Evolutionary conservation across 1,140 invertebrate species (phyloP).

Genomic region (Ganaspis sp.): DNA sequence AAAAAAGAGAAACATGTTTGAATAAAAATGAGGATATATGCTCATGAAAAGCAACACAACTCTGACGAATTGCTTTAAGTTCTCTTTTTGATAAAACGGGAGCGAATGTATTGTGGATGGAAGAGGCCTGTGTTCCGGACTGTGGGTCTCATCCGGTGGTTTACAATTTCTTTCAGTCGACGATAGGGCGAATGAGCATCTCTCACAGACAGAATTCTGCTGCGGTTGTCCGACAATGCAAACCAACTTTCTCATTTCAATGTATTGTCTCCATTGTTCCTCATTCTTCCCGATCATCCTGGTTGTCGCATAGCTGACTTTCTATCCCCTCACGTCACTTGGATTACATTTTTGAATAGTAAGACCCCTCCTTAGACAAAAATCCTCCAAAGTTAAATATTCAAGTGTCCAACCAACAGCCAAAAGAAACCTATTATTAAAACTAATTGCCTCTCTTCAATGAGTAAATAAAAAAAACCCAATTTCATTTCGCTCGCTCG

Average conservation of each 20-base stretch:
- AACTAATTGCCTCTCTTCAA: background rate
- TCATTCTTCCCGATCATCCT: constrained; percentile 55
- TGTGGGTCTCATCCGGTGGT: constrained; percentile 59
- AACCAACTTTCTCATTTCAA: constrained; percentile 72
- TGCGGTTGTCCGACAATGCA: constrained; percentile 66
- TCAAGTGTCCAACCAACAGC: background rate
- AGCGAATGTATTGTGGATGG: constrained; percentile 43
- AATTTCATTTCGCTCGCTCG: background rate
- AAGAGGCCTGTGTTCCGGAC: constrained; percentile 57
- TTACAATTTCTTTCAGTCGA: constrained; percentile 58
- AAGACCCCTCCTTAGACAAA: background rate
- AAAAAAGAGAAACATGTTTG: background rate
- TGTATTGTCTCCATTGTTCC: constrained; percentile 72
- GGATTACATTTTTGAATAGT: constrained; percentile 41
- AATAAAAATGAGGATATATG: background rate
- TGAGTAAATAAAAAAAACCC: background rate
- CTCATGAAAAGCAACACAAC: constrained; percentile 44
- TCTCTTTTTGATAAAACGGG: constrained; percentile 29
- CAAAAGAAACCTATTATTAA: constrained; percentile 25
- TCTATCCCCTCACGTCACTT: constrained; percentile 9
- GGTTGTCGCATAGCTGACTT: constrained; percentile 45
- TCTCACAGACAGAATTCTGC: constrained; percentile 30
- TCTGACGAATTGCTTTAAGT: constrained; percentile 50
- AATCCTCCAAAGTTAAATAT: background rate
- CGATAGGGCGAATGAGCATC: constrained; percentile 32